Evolutionary conservation across 2,113 vertebrate species (phyloP).

Genomic region (Jacana jacana): DNA sequence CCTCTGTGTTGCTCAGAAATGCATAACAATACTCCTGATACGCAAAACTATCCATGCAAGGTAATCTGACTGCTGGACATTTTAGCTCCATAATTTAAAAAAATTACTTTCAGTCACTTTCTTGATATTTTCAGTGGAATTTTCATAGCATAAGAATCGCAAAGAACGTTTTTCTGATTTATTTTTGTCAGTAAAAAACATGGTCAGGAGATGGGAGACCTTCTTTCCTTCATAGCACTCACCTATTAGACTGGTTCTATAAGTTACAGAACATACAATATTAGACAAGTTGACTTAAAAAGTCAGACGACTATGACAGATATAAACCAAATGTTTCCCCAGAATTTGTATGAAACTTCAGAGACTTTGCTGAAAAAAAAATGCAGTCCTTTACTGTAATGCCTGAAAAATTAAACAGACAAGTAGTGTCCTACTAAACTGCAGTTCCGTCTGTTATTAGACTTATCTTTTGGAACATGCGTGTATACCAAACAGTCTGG

Average conservation of each 20-base stretch:
- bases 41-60: not conserved
- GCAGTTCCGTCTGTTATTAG: not conserved
- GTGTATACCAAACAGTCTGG: not conserved
- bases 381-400: not conserved
- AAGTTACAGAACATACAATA: not conserved
- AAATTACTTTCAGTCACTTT: not conserved
- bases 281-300: not conserved
- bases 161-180: not conserved
- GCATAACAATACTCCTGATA: not conserved
- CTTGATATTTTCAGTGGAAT: not conserved
- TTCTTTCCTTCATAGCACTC: not conserved
- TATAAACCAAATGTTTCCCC: not conserved
- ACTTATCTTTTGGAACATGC: not conserved
- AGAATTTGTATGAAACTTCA: not conserved
- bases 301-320: not conserved
- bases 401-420: not conserved
- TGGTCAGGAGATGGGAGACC: not conserved
- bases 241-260: not conserved
- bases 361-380: not conserved
- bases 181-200: not conserved
- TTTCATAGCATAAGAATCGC: not conserved
- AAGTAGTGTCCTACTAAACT: not conserved
- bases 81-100: not conserved
- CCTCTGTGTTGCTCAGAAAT: not conserved
- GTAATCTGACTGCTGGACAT: not conserved